Base-by-base conservation (phyloP, 2,113 vertebrate species). In the Redunca redunca region DNA sequence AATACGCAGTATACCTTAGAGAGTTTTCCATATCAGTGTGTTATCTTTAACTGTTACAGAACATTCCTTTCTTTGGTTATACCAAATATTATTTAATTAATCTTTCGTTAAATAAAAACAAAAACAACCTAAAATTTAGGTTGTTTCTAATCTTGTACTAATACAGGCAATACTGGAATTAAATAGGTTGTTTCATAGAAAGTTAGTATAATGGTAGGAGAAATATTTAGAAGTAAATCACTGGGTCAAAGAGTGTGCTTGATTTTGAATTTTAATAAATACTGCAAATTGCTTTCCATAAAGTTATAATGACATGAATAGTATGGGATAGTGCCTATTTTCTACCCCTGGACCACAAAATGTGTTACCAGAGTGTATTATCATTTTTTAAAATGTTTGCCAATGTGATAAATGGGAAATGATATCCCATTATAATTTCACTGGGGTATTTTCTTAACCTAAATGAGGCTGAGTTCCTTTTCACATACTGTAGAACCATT, bases 161-260 rank as follows among this genome's bases (percentile, higher is more conserved):
- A 90, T 88, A 50, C 1, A 50, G 74, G 67, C 17, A 91, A 58
- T 52, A 67, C 30, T 86, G 16, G 23, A 87, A 87, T 83, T 23
- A 85, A 88, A 33, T 52, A 87, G 86, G 50, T 77, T 23, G 7
- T 50, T 88, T 95, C 55, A 52, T 3, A 88, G 48, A 93, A 82
- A 13, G 30, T 80, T 19, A 62, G 16, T 58, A 14, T 90, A 55
- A 88, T 28, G 55, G 4, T 62, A 67, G 13, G 7, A 58, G 90
- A 92, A 97, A 82, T 85, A 92, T 94, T 94, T 92, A 87, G 40
- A 95, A 91, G 14, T 81, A 81, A 97, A 50, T 48, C 82, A 9
- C 46, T 96, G 28, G 80, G 23, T 83, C 11, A 90, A 92, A 95
- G 19, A 16, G 1, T 71, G 1, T 33, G 7, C 58, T 95, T 71